phyloP scores from a whole-genome alignment of 2,888 invertebrate genomes.

The Tipula helvola region DNA sequence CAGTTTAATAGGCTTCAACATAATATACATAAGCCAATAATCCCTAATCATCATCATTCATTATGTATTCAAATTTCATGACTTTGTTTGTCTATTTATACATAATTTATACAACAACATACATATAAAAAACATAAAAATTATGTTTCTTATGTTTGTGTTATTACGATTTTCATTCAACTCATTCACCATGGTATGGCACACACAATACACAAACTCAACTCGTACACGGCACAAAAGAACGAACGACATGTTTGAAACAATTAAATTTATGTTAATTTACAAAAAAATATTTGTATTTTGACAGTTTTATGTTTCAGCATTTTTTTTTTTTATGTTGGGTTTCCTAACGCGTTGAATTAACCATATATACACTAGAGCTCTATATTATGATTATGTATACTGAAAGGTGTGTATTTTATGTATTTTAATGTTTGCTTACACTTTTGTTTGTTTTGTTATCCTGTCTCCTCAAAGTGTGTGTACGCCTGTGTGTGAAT shows the following conservation, averaged over 20 bases:
- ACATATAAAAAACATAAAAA: background rate
- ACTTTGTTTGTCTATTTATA: background rate
- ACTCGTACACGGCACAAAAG: background rate
- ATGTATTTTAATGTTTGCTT: background rate
- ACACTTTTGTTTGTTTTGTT: background rate
- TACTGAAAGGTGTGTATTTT: background rate
- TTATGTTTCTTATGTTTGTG: background rate
- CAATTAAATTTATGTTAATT: constrained; percentile 4
- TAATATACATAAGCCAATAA: background rate
- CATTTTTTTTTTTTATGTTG: background rate
- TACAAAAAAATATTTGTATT: background rate
- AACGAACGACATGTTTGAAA: background rate
- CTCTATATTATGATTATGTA: background rate
- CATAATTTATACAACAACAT: background rate
- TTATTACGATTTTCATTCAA: background rate
- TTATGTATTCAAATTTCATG: background rate
- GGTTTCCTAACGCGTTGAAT: background rate
- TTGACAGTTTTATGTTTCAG: background rate
- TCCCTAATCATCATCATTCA: constrained; percentile 4
- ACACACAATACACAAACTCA: background rate
- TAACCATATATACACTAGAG: background rate
- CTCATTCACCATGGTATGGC: background rate
- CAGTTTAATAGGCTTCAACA: background rate
- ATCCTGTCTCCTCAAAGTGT: background rate
- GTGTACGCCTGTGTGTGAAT: background rate